Evolutionary conservation across 1,140 invertebrate genomes (phyloP), one percentile per base, ranked within the genome.

Genomic region (Aricia agestis): DNA sequence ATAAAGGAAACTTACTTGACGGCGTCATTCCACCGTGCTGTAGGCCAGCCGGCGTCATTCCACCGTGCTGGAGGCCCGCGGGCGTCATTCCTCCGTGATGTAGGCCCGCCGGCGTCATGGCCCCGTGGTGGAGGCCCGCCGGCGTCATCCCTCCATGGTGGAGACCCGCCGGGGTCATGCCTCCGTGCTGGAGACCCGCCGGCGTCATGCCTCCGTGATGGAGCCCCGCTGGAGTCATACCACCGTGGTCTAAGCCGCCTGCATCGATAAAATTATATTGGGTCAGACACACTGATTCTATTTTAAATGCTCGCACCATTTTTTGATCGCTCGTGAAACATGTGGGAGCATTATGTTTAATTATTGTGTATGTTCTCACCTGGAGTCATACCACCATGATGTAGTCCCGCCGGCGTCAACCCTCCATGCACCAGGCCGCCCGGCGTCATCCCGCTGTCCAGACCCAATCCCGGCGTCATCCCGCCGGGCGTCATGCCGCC

Each of bases 351-450:
- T 1, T 25, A 25, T 25, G 25, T 25, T 3, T 25, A 25, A 25
- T 25, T 25, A 25, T 25, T 25, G 25, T 25, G 25, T 25, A 25
- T 25, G 25, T 25, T 42, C 32, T 17, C 31, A 68, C 67, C 67
- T 59, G 67, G 67, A 32, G 67, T 93, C 78, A 93, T 82, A 10
- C 91, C 91, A 6, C 89, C 92, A 69, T 93, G 92, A 68, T 92
- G 90, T 36, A 93, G 82, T 11, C 87, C 92, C 0, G 84, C 89
- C 0, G 93, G 93, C 2, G 93, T 93, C 7, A 93, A 71, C 10
- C 92, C 92, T 13, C 90, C 92, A 61, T 93, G 92, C 19, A 86
- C 87, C 15, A 92, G 84, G 0, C 83, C 83, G 0, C 76, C 86
- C 7, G 85, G 85, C 3, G 87, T 88, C 84, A 90, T 80, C 4